phyloP scores from a whole-genome alignment of 2,797 vertebrate genomes.

The Hylomyscus alleni region DNA sequence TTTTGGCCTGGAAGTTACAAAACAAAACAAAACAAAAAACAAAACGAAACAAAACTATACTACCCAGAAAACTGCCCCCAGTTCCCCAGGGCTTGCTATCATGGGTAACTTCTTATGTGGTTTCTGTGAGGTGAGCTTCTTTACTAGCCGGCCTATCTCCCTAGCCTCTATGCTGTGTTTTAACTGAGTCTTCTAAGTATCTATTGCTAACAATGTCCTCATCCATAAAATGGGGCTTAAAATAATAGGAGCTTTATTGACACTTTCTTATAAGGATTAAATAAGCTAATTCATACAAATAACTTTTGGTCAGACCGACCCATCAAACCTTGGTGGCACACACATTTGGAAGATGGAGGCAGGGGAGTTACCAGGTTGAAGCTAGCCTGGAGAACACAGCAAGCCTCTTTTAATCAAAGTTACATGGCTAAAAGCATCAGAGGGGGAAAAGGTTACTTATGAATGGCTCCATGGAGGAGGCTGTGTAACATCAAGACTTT shows the following conservation, averaged over 20 bases:
- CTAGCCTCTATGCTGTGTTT: neutral
- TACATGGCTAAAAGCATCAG: neutral
- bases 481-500: neutral
- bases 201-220: neutral
- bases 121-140: neutral
- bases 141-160: neutral
- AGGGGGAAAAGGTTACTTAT: neutral
- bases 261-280: neutral
- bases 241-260: neutral
- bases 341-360: neutral
- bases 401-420: neutral
- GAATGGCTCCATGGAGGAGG: constrained; percentile 37
- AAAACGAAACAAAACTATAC: neutral
- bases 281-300: neutral
- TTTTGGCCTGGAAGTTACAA: neutral
- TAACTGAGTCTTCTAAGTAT: neutral
- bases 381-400: neutral
- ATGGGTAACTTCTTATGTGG: too few relatives aligned
- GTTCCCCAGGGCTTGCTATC: neutral
- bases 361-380: neutral
- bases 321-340: neutral
- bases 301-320: neutral
- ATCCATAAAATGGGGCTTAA: neutral
- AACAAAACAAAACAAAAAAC: neutral
- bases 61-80: neutral